A percentile compares a stretch with the other conserved stretches of the same genome.
phyloP scores from a whole-genome alignment of 1,140 invertebrate species.

The Lordiphosa stackelbergi region DNA sequence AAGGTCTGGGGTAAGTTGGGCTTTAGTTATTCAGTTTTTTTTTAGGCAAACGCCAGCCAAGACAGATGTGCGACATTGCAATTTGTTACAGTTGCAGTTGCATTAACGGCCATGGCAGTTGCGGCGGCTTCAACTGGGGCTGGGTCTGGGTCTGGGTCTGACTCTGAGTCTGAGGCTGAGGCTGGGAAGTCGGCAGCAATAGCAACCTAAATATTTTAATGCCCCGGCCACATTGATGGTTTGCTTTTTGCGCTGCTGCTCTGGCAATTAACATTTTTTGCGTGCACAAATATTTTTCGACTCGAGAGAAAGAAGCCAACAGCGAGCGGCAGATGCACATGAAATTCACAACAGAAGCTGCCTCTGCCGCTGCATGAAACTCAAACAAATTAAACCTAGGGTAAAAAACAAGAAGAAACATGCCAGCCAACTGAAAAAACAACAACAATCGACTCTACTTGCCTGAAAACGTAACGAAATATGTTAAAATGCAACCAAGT shows the following conservation, averaged over 20 bases:
- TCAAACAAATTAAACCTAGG: conserved; percentile 68
- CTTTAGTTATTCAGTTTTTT: conserved; percentile 24
- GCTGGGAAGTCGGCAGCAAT: conserved; percentile 32
- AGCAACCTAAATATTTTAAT: conserved; percentile 74
- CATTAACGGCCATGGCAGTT: conserved; percentile 55
- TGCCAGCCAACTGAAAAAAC: conserved; percentile 65
- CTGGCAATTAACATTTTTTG: conserved; percentile 73
- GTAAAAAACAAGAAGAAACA: conserved; percentile 35
- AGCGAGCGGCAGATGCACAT: conserved; percentile 51
- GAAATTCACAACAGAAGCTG: conserved; percentile 64
- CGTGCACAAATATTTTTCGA: conserved; percentile 75
- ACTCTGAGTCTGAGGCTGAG: conserved; percentile 18
- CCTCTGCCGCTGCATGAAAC: conserved; percentile 53
- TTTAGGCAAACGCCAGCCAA: conserved; percentile 60
- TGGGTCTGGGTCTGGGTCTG: conserved; percentile 16
- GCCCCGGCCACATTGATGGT: conserved; percentile 67
- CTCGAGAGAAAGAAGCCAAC: conserved; percentile 49
- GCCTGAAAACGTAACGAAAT: conserved; percentile 70
- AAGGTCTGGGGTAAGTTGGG: conserved; percentile 1
- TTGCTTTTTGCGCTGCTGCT: conserved; percentile 55
- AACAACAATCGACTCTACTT: conserved; percentile 55
- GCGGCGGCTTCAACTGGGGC: conserved; percentile 10
- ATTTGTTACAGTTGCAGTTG: conserved; percentile 73
- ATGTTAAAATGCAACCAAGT: conserved; percentile 73
- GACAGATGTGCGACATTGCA: conserved; percentile 74